These are phyloP conservation scores for Myodes glareolus DNA, from an alignment of 2,113 vertebrate genomes.

Conservation along the genomic window DNA sequence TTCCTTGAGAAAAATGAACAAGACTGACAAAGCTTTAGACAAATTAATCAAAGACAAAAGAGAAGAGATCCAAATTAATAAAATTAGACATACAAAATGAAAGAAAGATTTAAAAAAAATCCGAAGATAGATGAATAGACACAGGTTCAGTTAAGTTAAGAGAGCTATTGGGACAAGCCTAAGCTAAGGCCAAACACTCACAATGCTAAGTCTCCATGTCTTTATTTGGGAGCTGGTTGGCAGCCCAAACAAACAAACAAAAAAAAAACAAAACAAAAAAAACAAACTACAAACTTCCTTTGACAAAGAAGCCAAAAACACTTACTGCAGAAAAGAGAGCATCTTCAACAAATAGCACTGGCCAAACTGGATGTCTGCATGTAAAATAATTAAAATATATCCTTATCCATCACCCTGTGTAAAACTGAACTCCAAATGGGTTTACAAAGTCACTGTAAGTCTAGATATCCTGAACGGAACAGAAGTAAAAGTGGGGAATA, in stretches of 20 bases:
- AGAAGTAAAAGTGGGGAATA: neutral
- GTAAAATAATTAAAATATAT: neutral
- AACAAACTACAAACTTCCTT: neutral
- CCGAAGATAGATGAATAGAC: neutral
- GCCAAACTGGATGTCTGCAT: neutral
- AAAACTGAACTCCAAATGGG: neutral
- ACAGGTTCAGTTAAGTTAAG: neutral
- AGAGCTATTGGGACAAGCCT: neutral
- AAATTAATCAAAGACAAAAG: neutral
- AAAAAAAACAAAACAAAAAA: neutral
- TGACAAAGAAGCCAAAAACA: neutral
- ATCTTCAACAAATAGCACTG: neutral
- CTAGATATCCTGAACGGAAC: neutral
- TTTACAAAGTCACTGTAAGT: neutral
- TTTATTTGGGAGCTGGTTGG: neutral
- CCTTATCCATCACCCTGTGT: neutral
- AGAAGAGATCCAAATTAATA: neutral
- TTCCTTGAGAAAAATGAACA: neutral
- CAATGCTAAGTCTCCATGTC: neutral
- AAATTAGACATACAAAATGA: neutral
- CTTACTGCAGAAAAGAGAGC: neutral
- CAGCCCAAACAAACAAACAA: no score
- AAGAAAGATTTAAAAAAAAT: neutral
- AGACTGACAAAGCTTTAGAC: neutral
- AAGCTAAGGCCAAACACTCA: neutral